Conservation (phyloP, 2,888 invertebrate genomes). For the Geophilus truncorum region DNA sequence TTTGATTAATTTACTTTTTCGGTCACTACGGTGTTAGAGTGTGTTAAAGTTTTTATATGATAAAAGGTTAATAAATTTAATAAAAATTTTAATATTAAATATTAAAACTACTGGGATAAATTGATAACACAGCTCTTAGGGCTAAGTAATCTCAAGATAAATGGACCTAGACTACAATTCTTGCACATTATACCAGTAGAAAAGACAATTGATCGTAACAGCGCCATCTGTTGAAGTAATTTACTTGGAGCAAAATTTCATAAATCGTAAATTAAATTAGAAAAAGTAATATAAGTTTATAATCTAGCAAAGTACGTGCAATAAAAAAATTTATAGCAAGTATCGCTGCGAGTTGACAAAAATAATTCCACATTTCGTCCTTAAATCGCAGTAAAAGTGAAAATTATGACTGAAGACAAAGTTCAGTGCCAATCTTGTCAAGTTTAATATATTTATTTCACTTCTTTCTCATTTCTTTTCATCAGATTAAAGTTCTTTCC, state of each 20-base stretch:
- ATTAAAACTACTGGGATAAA: no score
- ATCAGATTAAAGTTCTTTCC: no score
- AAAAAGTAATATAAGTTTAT: not conserved
- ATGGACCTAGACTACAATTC: not conserved
- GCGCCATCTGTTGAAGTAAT: not conserved
- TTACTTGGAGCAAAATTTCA: not conserved
- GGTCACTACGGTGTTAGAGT: no score
- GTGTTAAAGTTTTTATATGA: no score
- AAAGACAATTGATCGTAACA: not conserved
- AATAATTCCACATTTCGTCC: not conserved
- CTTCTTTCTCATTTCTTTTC: no score
- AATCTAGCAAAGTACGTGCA: not conserved
- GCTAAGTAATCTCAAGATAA: not conserved
- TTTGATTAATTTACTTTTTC: no score
- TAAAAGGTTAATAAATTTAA: no score
- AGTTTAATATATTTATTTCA: not conserved
- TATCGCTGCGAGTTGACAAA: no score
- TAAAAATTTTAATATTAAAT: no score
- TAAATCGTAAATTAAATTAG: not conserved
- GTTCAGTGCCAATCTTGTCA: not conserved
- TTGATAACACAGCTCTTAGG: no score
- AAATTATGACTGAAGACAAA: not conserved
- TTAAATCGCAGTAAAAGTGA: not conserved
- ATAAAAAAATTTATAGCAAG: conserved; percentile 4
- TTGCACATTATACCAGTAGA: not conserved